A percentile compares a stretch with the other conserved stretches of the same genome.
phyloP scores from a whole-genome alignment of 2,888 invertebrate genomes.

The Clunio marinus region DNA sequence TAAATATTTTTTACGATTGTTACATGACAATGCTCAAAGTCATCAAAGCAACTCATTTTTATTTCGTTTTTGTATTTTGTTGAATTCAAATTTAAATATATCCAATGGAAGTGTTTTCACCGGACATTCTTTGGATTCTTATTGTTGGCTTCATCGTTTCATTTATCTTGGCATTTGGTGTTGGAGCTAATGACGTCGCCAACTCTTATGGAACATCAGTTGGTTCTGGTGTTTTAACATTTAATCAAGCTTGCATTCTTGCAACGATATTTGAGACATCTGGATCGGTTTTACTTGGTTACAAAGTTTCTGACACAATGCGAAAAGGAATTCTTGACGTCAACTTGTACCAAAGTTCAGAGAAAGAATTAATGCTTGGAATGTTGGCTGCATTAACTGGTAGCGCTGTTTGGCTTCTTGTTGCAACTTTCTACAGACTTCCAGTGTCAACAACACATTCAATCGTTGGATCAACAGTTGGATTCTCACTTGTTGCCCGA shows the following conservation, averaged over 20 bases:
- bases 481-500: conserved; percentile 81
- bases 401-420: conserved; percentile 81
- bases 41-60: too few species aligned
- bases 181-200: conserved; percentile 94
- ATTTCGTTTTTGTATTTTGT: too few species aligned
- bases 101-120: conserved; percentile 42
- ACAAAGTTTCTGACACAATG: conserved; percentile 93
- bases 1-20: too few species aligned
- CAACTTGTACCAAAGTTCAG: conserved; percentile 67
- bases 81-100: too few species aligned
- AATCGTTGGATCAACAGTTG: conserved; percentile 93
- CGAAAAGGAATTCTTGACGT: conserved; percentile 88
- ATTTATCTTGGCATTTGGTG: conserved; percentile 88
- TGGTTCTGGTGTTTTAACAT: conserved; percentile 86
- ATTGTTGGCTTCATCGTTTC: conserved; percentile 83
- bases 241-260: conserved; percentile 81
- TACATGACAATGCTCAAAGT: too few species aligned
- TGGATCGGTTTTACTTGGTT: conserved; percentile 83
- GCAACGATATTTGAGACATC: conserved; percentile 90
- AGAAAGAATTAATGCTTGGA: conserved; percentile 78
- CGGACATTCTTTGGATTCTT: conserved; percentile 55
- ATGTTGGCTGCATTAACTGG: conserved; percentile 79
- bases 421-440: conserved; percentile 82
- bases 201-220: conserved; percentile 98
- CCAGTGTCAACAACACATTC: conserved; percentile 95